phyloP scores from a whole-genome alignment of 2,113 vertebrate species.

The Pleuronectes platessa region DNA sequence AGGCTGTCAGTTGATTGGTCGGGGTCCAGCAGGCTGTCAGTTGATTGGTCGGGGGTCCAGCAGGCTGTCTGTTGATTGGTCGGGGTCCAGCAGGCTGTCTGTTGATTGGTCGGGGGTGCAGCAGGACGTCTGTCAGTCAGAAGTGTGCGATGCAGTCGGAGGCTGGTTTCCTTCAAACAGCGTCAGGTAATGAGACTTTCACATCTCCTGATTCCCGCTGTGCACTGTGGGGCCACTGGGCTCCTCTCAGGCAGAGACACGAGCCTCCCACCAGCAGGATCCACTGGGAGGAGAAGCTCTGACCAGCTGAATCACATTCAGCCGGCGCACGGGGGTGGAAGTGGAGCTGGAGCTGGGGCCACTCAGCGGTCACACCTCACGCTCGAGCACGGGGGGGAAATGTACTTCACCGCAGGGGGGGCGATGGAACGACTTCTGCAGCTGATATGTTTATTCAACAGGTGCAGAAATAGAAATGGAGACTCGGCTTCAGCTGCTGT shows the following conservation, averaged over 20 bases:
- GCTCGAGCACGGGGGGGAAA: too few species aligned
- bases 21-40: too few species aligned
- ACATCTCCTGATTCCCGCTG: conserved; percentile 38
- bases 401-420: too few species aligned
- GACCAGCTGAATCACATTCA: conserved; percentile 45
- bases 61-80: neutral
- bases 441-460: too few species aligned
- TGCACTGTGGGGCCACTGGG: conserved; percentile 15
- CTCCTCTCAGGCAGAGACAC: conserved; percentile 7
- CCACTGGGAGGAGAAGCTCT: conserved; percentile 27
- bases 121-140: neutral
- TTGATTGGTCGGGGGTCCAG: too few species aligned
- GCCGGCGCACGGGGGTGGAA: conserved; percentile 7
- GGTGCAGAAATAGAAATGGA: neutral
- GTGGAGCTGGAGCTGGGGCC: neutral
- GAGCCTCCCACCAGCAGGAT: conserved; percentile 13
- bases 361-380: conserved; percentile 4
- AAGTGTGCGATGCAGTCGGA: neutral
- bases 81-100: too few species aligned
- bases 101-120: too few species aligned
- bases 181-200: conserved; percentile 38
- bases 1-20: too few species aligned
- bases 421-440: too few species aligned
- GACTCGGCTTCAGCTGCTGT: too few species aligned
- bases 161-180: conserved; percentile 10